Evolutionary conservation across 2,797 vertebrate species (phyloP), one percentile per base, ranked within the genome.

Genomic region (Lophotriccus pileatus): DNA sequence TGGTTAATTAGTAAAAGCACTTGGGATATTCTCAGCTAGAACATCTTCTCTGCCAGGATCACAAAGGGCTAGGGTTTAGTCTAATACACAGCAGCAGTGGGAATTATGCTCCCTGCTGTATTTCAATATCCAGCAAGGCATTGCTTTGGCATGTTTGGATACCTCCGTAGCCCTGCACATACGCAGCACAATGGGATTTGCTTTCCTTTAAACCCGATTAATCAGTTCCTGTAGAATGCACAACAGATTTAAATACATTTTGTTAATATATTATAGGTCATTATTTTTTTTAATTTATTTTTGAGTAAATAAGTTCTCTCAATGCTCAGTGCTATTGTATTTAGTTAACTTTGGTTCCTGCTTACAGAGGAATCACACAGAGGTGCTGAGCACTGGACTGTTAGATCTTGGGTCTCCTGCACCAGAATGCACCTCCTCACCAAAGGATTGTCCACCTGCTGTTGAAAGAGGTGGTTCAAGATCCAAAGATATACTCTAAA

Each of bases 1-100:
- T 82, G 44, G 75, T 83, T 95, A 84, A 77, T 93, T 77, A 90
- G 84, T 56, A 60, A 60, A 95, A 94, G 23, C 72, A 67, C 34
- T 95, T 74, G 63, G 79, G 93, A 79, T 56, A 46, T 39, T 76
- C 62, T 94, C 69, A 66, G 73, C 39, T 68, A 74, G 69, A 72
- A 74, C 25, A 70, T 69, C 32, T 55, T 90, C 80, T 67, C 41
- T 89, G 56, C 75, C 78, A 84, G 74, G 67, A 88, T 75, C 77
- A 67, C 59, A 70, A 27, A 77, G 63, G 59, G 47, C 59, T 74
- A 23, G 52, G 23, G 60, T 72, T 90, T 87, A 77, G 80, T 89
- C 52, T 85, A 43, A n/a, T 36, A 24, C 52, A 70, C 47, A 89
- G 47, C 55, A 87, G 43, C 78, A 89, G 37, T 41, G 56, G 81